Percentiles rank a stretch among this genome's conserved stretches.
These are phyloP conservation scores for Protonemura montana DNA, from an alignment of 2,888 invertebrate genomes.

Conservation along the genomic window DNA sequence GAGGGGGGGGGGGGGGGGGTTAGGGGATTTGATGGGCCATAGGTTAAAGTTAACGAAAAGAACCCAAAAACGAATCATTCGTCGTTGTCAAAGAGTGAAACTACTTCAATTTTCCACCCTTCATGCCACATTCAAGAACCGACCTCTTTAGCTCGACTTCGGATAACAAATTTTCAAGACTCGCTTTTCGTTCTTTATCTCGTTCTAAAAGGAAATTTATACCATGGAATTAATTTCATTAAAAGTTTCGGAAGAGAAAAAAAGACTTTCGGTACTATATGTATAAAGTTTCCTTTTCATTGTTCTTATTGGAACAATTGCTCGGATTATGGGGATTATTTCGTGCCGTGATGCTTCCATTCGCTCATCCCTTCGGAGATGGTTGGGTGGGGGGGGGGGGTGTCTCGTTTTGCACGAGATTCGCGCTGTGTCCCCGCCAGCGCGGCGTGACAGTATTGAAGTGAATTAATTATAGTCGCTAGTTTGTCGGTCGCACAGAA, in stretches of 20 bases:
- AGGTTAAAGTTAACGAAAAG: not conserved
- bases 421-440: not conserved
- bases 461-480: not conserved
- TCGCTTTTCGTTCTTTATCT: not conserved
- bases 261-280: not conserved
- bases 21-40: no score
- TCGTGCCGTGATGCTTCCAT: not conserved
- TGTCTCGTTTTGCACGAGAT: not conserved
- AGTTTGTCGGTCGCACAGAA: not conserved
- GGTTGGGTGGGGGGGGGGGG: not conserved
- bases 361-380: not conserved
- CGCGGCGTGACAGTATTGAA: not conserved
- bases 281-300: constrained; percentile 12
- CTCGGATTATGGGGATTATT: not conserved
- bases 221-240: not conserved
- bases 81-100: constrained; percentile 7
- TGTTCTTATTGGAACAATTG: constrained; percentile 7
- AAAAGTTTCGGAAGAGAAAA: not conserved
- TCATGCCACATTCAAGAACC: not conserved
- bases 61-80: not conserved
- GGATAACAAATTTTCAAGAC: not conserved
- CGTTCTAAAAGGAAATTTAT: not conserved
- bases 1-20: no score
- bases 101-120: constrained; percentile 3
- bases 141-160: not conserved